Percentiles rank a stretch among this genome's conserved stretches.
phyloP scores from a whole-genome alignment of 2,888 invertebrate species.

The Plutella xylostella region DNA sequence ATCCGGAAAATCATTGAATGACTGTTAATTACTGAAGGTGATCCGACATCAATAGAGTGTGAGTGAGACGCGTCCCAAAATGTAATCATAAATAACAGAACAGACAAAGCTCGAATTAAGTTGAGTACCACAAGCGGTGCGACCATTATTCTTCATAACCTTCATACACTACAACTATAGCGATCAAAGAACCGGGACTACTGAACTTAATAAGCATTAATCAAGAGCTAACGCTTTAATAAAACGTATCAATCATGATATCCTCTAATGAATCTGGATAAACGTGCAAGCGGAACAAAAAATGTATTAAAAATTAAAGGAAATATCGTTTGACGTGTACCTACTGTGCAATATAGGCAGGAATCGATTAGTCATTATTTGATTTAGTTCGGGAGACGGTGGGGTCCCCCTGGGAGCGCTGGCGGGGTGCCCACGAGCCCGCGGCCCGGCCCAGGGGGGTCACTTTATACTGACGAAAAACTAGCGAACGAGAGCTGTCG shows the following conservation, averaged over 20 bases:
- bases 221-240: constrained; percentile 58
- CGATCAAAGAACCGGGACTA: constrained; percentile 66
- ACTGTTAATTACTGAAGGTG: constrained; percentile 26
- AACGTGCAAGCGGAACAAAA: constrained; percentile 43
- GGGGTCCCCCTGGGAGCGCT: constrained; percentile 50
- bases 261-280: no score
- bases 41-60: constrained; percentile 36
- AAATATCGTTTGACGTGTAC: constrained; percentile 67
- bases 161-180: constrained; percentile 50
- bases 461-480: no score
- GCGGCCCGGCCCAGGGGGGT: constrained; percentile 27
- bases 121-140: constrained; percentile 51
- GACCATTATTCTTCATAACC: constrained; percentile 66
- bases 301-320: constrained; percentile 57
- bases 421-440: constrained; percentile 58
- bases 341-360: constrained; percentile 68
- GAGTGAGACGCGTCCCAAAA: constrained; percentile 28
- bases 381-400: constrained; percentile 64
- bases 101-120: constrained; percentile 56
- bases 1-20: constrained; percentile 40
- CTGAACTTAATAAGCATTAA: constrained; percentile 67
- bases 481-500: no score
- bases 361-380: constrained; percentile 70
- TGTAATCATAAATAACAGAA: constrained; percentile 48
- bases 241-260: constrained; percentile 63